Conservation (phyloP, 1,140 invertebrate genomes). For the Platorchestia sp. region DNA sequence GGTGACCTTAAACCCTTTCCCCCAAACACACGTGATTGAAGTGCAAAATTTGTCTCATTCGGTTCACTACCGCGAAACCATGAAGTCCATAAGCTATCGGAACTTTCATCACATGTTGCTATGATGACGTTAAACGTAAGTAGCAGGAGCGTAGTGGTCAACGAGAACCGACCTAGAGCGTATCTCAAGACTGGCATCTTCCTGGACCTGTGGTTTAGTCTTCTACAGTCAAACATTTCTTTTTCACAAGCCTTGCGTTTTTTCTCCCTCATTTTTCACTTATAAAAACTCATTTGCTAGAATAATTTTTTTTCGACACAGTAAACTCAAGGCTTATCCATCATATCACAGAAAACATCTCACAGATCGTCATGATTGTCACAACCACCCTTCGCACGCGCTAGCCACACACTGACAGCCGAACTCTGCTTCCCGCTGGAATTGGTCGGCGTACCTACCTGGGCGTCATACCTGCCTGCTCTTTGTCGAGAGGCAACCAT, state of each 20-base stretch:
- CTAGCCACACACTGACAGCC: neutral
- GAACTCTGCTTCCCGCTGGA: neutral
- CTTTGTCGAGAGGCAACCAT: slow-evolving; percentile 12
- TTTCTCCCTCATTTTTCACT: neutral
- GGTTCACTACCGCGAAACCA: neutral
- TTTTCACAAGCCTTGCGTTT: neutral
- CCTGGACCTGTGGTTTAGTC: neutral
- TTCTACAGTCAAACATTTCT: neutral
- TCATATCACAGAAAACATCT: neutral
- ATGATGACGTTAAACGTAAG: neutral
- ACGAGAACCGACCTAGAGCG: slow-evolving; percentile 4
- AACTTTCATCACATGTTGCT: neutral
- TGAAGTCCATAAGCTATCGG: slow-evolving; percentile 2
- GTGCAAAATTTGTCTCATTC: neutral
- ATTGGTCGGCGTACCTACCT: neutral
- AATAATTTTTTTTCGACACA: neutral
- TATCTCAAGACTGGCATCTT: slow-evolving; percentile 52
- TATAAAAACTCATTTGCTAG: neutral
- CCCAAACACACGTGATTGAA: neutral
- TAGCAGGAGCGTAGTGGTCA: slow-evolving; percentile 2
- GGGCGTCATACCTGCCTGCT: neutral
- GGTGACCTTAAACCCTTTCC: neutral
- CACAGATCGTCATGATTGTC: neutral
- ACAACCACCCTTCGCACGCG: neutral
- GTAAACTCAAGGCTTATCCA: neutral